Evolutionary conservation across 2,113 vertebrate genomes (phyloP).

Genomic region (Dissostichus mawsoni): DNA sequence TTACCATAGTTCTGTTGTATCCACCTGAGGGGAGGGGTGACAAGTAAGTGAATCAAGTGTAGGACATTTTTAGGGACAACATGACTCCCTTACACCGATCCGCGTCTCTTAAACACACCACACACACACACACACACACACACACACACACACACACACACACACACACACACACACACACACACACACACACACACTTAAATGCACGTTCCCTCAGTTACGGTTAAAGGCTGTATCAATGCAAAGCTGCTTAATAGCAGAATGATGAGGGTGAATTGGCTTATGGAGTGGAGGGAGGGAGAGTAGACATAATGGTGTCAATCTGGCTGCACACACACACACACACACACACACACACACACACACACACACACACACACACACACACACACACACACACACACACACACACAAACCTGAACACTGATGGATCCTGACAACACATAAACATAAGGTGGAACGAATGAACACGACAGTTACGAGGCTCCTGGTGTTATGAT

Average conservation of each 20-base stretch:
- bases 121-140: background rate
- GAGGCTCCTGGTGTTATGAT: background rate
- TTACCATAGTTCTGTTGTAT: constrained; percentile 11
- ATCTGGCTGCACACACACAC: constrained; percentile 38
- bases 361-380: background rate
- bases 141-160: background rate
- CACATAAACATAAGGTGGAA: background rate
- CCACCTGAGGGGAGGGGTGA: background rate
- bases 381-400: background rate
- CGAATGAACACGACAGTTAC: constrained; percentile 6
- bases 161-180: background rate
- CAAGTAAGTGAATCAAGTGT: constrained; percentile 6
- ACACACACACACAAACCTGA: constrained; percentile 24
- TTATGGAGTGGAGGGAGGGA: constrained; percentile 67
- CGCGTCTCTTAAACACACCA: background rate
- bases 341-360: background rate
- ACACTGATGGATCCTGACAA: background rate
- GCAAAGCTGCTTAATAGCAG: constrained; percentile 73
- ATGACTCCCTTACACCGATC: background rate
- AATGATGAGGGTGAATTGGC: constrained; percentile 74
- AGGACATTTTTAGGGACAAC: background rate
- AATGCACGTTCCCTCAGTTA: constrained; percentile 9
- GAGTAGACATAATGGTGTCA: constrained; percentile 76
- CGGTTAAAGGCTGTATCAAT: constrained; percentile 33
- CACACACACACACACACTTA: background rate